These are phyloP conservation scores for Pampus argenteus DNA, from an alignment of 2,797 vertebrate genomes.

Conservation along the genomic window DNA sequence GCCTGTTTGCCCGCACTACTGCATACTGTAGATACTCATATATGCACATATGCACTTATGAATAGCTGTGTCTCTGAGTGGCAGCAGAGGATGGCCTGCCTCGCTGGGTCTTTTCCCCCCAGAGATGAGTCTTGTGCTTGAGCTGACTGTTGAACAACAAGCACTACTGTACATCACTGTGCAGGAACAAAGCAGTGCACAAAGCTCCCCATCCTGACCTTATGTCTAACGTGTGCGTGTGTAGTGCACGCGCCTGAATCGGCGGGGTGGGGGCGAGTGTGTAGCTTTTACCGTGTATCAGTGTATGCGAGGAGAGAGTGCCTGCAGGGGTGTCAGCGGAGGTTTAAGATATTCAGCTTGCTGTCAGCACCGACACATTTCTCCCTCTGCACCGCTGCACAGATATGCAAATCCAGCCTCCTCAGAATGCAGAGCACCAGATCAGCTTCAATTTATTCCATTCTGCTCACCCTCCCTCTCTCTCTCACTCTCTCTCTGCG, in stretches of 20 bases:
- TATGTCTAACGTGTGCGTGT: constrained; percentile 52
- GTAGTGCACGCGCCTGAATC: no score
- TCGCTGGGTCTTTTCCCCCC: constrained; percentile 67
- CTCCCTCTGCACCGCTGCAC: constrained; percentile 87
- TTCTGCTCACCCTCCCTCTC: constrained; percentile 67
- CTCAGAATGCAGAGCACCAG: constrained; percentile 85
- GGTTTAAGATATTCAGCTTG: constrained; percentile 86
- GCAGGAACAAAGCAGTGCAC: constrained; percentile 77
- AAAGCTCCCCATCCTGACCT: constrained; percentile 79
- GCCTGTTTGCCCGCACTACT: constrained; percentile 1
- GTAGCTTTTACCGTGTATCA: constrained; percentile 51
- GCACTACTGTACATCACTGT: constrained; percentile 76
- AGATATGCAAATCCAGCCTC: constrained; percentile 86
- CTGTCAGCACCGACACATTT: constrained; percentile 88
- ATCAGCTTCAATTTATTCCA: constrained; percentile 88
- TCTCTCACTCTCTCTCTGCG: constrained; percentile 57
- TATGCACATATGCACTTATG: constrained; percentile 17
- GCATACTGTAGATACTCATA: no score
- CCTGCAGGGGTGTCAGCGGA: constrained; percentile 81
- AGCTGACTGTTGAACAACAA: constrained; percentile 84
- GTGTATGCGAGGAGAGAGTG: constrained; percentile 69
- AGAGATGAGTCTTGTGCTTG: constrained; percentile 72
- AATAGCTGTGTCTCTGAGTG: constrained; percentile 65
- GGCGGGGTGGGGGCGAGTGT: no score
- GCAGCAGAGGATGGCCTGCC: constrained; percentile 68